Conservation (phyloP, 2,888 invertebrate species). For the Stenotaenia linearis region DNA sequence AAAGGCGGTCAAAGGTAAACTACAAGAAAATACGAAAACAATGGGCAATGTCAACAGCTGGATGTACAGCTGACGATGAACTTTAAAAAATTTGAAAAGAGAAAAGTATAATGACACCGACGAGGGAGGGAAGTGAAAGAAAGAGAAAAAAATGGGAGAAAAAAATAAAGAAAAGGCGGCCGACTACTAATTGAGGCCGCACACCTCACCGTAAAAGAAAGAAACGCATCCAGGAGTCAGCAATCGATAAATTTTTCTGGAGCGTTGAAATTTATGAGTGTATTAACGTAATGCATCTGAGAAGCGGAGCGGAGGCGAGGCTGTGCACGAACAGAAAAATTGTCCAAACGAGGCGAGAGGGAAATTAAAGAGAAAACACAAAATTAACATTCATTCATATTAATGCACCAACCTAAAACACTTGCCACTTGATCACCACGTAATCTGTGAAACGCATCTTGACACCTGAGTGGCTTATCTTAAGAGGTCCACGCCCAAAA, state of each 20-base stretch:
- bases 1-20: slow-evolving; percentile 17
- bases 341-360: slow-evolving; percentile 26
- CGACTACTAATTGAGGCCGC: slow-evolving; percentile 23
- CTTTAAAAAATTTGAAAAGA: not conserved
- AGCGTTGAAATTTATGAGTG: slow-evolving; percentile 26
- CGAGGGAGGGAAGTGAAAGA: not conserved
- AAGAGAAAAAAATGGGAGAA: not conserved
- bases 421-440: slow-evolving; percentile 23
- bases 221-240: slow-evolving; percentile 16
- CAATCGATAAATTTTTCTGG: slow-evolving; percentile 12
- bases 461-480: slow-evolving; percentile 26
- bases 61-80: not conserved
- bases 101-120: not conserved
- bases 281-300: slow-evolving; percentile 26
- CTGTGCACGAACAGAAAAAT: slow-evolving; percentile 7
- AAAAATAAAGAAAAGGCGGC: slow-evolving; percentile 11
- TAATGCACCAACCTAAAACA: not conserved
- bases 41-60: not conserved
- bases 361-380: slow-evolving; percentile 23
- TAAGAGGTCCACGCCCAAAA: slow-evolving; percentile 26
- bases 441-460: slow-evolving; percentile 23
- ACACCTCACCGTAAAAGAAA: slow-evolving; percentile 2
- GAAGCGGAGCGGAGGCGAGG: not conserved
- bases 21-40: not conserved
- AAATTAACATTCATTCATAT: slow-evolving; percentile 26